These are phyloP conservation scores for Nipponacmea schrenckii DNA, from an alignment of 2,888 invertebrate species.

Conservation along the genomic window DNA sequence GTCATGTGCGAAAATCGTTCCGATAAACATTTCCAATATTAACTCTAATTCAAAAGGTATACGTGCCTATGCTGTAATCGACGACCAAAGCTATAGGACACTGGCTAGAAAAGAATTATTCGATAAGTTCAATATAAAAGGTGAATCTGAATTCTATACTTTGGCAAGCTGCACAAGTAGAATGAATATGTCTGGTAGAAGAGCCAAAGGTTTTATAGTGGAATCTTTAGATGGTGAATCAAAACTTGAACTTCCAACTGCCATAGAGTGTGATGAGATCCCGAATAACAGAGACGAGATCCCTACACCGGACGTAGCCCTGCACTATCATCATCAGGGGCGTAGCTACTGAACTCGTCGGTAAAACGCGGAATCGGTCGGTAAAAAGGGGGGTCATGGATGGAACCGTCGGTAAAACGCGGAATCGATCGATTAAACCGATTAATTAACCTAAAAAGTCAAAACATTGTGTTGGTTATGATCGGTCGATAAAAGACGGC, in stretches of 20 bases:
- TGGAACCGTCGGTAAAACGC: too few species aligned
- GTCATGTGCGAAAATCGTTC: conserved; percentile 20
- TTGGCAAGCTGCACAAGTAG: conserved; percentile 28
- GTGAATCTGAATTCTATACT: conserved; percentile 10
- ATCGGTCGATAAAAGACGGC: too few species aligned
- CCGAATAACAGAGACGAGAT: conserved; percentile 26
- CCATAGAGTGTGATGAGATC: conserved; percentile 31
- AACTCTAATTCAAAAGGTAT: conserved; percentile 8
- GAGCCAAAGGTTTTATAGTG: conserved; percentile 20
- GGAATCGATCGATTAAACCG: too few species aligned
- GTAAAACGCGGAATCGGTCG: too few species aligned
- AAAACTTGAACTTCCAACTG: conserved; percentile 12
- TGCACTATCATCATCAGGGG: too few species aligned
- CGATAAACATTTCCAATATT: conserved; percentile 11
- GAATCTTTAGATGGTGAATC: conserved; percentile 17
- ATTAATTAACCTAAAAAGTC: too few species aligned
- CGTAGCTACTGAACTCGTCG: too few species aligned
- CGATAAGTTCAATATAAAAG: conserved; percentile 14
- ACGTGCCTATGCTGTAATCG: conserved; percentile 22
- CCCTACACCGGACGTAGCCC: conserved; percentile 29
- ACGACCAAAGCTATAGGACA: conserved; percentile 29
- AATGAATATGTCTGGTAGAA: conserved; percentile 18
- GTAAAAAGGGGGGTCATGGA: too few species aligned
- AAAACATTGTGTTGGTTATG: too few species aligned
- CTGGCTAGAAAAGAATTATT: conserved; percentile 24